These are phyloP conservation scores for Pipistrellus pygmaeus DNA, from an alignment of 2,797 vertebrate genomes.

Conservation along the genomic window DNA sequence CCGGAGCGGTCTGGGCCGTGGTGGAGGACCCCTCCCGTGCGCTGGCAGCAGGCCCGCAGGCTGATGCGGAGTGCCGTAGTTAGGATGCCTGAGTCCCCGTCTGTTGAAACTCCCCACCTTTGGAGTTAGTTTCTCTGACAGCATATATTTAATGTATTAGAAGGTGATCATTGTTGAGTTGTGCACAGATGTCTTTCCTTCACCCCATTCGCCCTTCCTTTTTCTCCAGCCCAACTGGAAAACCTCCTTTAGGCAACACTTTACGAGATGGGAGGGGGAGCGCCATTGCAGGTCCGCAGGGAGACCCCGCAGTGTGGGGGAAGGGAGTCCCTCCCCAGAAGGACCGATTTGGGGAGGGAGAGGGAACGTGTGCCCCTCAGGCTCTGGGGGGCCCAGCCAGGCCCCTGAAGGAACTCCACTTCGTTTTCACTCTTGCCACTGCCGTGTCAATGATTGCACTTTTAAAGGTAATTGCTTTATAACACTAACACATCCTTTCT, in stretches of 20 bases:
- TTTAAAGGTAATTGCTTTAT: conserved; percentile 86
- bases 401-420: neutral
- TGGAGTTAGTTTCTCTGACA: neutral
- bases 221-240: conserved; percentile 35
- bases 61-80: neutral
- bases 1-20: neutral
- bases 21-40: neutral
- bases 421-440: conserved; percentile 76
- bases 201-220: neutral
- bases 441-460: conserved; percentile 88
- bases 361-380: neutral
- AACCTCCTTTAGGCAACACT: neutral
- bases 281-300: neutral
- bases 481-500: conserved; percentile 89
- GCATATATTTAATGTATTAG: neutral
- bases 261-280: neutral
- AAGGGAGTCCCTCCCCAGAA: neutral
- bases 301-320: neutral
- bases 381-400: neutral
- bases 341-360: neutral
- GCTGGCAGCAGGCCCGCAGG: neutral
- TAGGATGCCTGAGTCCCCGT: neutral
- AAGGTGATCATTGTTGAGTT: neutral
- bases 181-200: neutral
- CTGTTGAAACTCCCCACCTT: neutral